Conservation (phyloP, 37 sponge, comb jelly and placozoan genomes). For the Agelas oroides region DNA sequence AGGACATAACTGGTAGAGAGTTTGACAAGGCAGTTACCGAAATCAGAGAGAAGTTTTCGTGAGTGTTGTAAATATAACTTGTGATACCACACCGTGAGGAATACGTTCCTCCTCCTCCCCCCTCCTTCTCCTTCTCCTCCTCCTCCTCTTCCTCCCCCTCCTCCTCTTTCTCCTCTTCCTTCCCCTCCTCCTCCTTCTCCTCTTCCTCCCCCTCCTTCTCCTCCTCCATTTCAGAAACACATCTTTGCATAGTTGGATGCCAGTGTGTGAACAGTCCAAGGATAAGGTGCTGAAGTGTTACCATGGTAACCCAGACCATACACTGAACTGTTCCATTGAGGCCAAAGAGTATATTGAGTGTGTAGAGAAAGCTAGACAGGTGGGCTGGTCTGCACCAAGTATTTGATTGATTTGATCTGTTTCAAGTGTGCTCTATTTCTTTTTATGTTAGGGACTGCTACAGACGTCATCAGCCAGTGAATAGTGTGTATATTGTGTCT, state of each 20-base stretch:
- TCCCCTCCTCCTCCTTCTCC: too few relatives aligned
- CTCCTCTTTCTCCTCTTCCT: not conserved
- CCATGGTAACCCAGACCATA: conserved; percentile 32
- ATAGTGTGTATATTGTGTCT: too few relatives aligned
- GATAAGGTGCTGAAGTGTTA: conserved; percentile 60
- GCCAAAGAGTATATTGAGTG: conserved; percentile 67
- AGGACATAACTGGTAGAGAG: conserved; percentile 29
- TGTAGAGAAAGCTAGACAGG: conserved; percentile 61
- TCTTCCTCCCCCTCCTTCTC: not conserved
- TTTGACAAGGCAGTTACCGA: conserved; percentile 31
- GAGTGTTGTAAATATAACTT: not conserved
- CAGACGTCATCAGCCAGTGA: too few relatives aligned
- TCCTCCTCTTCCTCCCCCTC: conserved; percentile 1
- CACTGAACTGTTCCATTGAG: conserved; percentile 59
- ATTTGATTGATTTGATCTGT: too few relatives aligned
- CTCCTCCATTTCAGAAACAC: not conserved
- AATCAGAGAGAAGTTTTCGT: conserved; percentile 53
- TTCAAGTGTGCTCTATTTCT: not conserved
- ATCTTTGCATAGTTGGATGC: not conserved
- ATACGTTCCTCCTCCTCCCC: not conserved
- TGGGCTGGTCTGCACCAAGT: too few relatives aligned
- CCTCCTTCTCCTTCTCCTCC: not conserved
- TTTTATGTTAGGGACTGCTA: not conserved
- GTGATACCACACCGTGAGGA: not conserved
- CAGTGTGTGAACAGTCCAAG: conserved; percentile 36